Base-by-base conservation (phyloP, 2,797 vertebrate genomes). In the Pteronotus mesoamericanus region DNA sequence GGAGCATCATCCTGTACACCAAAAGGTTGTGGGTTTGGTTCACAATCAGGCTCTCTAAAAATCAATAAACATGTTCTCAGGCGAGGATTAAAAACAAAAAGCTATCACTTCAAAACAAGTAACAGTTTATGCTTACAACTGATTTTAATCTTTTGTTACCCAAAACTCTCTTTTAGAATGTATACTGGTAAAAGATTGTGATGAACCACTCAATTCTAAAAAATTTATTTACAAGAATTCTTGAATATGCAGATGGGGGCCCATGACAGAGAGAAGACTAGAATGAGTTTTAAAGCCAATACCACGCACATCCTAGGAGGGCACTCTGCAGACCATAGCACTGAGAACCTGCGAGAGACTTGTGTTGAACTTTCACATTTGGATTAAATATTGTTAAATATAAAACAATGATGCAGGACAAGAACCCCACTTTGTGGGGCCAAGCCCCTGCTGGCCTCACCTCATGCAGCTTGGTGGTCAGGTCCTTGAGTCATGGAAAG, bases 391-490 rank as follows among this genome's bases (percentile, higher is more conserved):
- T 26, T 24, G 12, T 55, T 79, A 26, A 55, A 37, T 6, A 55
- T 9, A 32, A 9, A 34, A 74, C 18, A n/a, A 0, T 26, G 32
- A 42, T 26, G 0, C 11, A 21, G 3, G n/a, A 32, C 5, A 19
- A 69, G 68, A 53, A 24, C 42, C 32, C 18, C 3, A 1, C 6
- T 59, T 29, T 39, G 34, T 0, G 6, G 37, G 55, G 53, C 14
- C 11, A 15, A 24, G 3, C 18, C 0, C 3, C 39, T 21, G 11
- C 32, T 14, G 12, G 0, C 10, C 32, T 64, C 2, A 0, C 0
- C 3, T 39, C 68, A n/a, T 11, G 8, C 29, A 59, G 21, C 22
- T 5, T 1, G 5, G 19, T 6, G 1, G 53, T 26, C 26, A 44
- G 75, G 37, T 44, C 37, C 55, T 44, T 1, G 14, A 16, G 3